A percentile compares a stretch with the other conserved stretches of the same genome.
Evolutionary conservation across 2,797 vertebrate species (phyloP).

Genomic region (Sorex maritimensis): DNA sequence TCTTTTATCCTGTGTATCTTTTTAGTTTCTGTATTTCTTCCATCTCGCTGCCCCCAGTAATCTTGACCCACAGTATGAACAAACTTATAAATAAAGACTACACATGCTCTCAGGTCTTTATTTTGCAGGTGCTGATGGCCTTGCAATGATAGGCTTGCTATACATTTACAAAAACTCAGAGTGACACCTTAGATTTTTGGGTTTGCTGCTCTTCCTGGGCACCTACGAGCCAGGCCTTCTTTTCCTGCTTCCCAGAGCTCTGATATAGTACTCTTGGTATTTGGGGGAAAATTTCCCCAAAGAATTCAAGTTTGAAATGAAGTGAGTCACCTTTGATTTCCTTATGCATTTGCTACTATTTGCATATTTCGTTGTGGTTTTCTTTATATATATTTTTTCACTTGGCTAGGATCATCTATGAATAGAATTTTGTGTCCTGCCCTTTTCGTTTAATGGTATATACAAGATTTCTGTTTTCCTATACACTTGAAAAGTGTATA

Average conservation of each 20-base stretch:
- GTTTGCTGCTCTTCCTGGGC: background rate
- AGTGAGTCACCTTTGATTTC: slow-evolving; percentile 4
- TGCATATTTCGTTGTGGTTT: background rate
- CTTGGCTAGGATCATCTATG: background rate
- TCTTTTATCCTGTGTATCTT: slow-evolving; percentile 27
- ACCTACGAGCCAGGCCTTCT: background rate
- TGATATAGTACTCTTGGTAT: background rate
- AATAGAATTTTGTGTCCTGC: background rate
- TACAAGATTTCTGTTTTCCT: background rate
- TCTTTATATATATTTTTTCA: background rate
- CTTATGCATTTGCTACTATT: background rate
- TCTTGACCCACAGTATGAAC: slow-evolving; percentile 3
- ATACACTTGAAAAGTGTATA: background rate
- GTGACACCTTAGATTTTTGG: background rate
- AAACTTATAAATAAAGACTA: slow-evolving; percentile 25
- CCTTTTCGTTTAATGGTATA: background rate
- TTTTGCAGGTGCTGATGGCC: background rate
- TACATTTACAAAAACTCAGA: slow-evolving; percentile 6
- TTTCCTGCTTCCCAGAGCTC: background rate
- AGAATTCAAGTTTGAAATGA: background rate
- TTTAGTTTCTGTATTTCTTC: slow-evolving; percentile 44
- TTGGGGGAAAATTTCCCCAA: slow-evolving; percentile 28
- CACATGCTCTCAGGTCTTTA: background rate
- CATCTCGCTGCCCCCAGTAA: background rate
- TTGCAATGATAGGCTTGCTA: background rate